Evolutionary conservation across 2,797 vertebrate species (phyloP).

Genomic region (Phataginus tetradactyla): DNA sequence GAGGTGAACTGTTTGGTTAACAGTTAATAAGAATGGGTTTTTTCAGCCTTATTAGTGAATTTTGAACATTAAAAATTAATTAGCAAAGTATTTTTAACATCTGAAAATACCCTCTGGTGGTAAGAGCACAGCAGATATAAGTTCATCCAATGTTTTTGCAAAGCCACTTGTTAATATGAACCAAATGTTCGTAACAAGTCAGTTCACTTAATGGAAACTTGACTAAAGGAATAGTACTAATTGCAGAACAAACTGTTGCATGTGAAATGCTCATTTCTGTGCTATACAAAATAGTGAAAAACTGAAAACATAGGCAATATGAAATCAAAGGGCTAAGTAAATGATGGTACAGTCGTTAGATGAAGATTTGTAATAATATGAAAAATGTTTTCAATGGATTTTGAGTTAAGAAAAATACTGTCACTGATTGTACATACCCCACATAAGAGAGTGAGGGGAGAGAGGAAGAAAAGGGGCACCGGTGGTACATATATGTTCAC

Average conservation of each 20-base stretch:
- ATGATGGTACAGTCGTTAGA: background rate
- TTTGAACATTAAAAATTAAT: background rate
- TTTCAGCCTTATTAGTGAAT: background rate
- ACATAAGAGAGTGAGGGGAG: background rate
- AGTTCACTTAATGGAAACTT: background rate
- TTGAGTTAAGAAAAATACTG: background rate
- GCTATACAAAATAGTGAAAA: background rate
- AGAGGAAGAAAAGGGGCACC: no score
- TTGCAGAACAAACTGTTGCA: background rate
- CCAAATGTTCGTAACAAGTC: background rate
- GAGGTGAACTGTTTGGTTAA: background rate
- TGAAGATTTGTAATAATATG: background rate
- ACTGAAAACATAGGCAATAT: background rate
- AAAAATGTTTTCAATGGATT: background rate
- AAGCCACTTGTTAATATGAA: background rate
- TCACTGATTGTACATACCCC: background rate
- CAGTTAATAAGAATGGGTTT: background rate
- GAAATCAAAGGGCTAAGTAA: background rate
- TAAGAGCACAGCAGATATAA: background rate
- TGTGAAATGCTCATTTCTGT: background rate
- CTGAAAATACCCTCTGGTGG: background rate
- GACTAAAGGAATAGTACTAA: background rate
- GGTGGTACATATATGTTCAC: no score
- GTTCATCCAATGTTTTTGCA: background rate
- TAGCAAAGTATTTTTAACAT: background rate